Percentiles rank a stretch among this genome's conserved stretches.
These are phyloP conservation scores for Xerus inauris DNA, from an alignment of 2,113 vertebrate genomes.

Conservation along the genomic window DNA sequence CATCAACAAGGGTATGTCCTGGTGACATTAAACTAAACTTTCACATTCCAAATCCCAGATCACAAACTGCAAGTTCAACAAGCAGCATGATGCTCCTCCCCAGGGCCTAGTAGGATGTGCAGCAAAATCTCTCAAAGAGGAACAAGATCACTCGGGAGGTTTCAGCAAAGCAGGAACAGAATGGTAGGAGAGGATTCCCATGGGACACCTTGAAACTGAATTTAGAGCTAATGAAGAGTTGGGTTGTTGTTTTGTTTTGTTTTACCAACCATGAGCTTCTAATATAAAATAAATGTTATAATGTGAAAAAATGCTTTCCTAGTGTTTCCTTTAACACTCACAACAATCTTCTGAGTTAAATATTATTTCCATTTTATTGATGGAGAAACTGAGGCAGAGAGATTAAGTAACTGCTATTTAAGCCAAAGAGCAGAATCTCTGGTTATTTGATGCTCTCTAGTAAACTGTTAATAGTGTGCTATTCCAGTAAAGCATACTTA, in stretches of 20 bases:
- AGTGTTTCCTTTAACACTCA: slow-evolving; percentile 22
- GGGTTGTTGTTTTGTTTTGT: too few relatives aligned
- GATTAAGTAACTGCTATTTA: background rate
- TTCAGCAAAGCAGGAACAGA: background rate
- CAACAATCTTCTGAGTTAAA: background rate
- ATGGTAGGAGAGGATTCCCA: background rate
- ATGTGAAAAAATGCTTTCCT: background rate
- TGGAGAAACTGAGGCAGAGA: background rate
- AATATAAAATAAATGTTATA: background rate
- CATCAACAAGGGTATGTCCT: background rate
- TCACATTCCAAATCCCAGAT: background rate
- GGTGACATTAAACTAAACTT: background rate
- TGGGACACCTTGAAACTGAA: background rate
- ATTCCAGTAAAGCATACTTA: background rate
- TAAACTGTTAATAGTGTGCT: background rate
- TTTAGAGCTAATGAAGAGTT: background rate
- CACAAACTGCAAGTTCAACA: background rate
- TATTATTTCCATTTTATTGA: background rate
- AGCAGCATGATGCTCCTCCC: background rate
- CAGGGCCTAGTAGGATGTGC: background rate
- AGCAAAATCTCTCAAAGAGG: background rate
- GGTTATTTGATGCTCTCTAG: background rate
- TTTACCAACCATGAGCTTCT: background rate
- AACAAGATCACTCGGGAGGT: background rate
- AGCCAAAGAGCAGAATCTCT: slow-evolving; percentile 17